Evolutionary conservation across 2,888 invertebrate genomes (phyloP).

Genomic region (Agonum fuliginosum): DNA sequence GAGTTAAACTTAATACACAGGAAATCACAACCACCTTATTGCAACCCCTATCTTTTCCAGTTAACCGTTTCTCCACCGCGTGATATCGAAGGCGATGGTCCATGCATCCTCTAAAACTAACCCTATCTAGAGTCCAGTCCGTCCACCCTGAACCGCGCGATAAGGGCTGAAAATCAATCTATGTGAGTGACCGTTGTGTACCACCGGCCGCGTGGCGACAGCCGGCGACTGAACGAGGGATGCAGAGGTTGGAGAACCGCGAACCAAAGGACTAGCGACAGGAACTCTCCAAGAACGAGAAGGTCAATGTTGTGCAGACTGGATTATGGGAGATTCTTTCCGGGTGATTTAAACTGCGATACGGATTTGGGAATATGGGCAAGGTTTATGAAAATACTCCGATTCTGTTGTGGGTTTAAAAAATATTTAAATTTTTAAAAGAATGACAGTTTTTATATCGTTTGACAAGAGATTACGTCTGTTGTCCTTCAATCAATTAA

Average conservation of each 20-base stretch:
- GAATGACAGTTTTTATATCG: too few species aligned
- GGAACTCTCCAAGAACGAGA: too few species aligned
- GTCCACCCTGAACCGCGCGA: not conserved
- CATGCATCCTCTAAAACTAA: not conserved
- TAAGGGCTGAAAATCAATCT: not conserved
- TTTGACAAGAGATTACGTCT: too few species aligned
- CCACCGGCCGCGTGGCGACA: not conserved
- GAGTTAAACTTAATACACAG: too few species aligned
- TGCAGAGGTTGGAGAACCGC: not conserved
- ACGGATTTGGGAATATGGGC: too few species aligned
- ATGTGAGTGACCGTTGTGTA: too few species aligned
- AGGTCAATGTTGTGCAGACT: not conserved
- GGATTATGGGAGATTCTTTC: not conserved
- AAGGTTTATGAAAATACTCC: too few species aligned
- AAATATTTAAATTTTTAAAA: too few species aligned
- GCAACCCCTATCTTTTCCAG: not conserved
- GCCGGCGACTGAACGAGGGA: not conserved
- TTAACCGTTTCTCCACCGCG: not conserved
- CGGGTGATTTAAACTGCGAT: too few species aligned
- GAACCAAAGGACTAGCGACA: not conserved
- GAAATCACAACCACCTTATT: not conserved
- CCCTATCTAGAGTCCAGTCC: too few species aligned
- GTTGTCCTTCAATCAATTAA: too few species aligned
- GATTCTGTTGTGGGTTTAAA: too few species aligned
- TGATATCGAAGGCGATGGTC: slow-evolving; percentile 28